These are phyloP conservation scores for Galbula dea DNA, from an alignment of 2,113 vertebrate species.

Conservation along the genomic window DNA sequence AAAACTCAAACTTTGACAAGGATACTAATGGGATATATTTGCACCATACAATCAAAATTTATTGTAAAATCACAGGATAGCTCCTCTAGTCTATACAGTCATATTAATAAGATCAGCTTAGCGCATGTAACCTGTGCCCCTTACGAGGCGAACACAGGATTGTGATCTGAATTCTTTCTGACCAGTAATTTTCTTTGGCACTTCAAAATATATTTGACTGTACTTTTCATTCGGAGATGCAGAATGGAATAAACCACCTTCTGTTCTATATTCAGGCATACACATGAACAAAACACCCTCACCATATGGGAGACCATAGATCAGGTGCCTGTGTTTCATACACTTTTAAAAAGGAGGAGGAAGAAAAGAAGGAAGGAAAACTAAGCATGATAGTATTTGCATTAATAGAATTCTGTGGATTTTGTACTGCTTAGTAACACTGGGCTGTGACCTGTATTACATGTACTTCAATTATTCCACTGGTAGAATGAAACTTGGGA, in stretches of 20 bases:
- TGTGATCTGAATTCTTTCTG: not conserved
- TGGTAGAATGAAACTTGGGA: not conserved
- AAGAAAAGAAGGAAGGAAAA: not conserved
- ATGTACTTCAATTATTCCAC: not conserved
- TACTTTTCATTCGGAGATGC: not conserved
- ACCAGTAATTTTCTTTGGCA: not conserved
- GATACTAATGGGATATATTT: not conserved
- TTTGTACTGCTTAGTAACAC: not conserved
- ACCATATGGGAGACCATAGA: not conserved
- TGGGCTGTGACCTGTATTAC: not conserved
- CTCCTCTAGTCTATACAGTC: not conserved
- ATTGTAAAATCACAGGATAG: not conserved
- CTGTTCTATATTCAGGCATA: not conserved
- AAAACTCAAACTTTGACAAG: not conserved
- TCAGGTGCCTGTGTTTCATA: not conserved
- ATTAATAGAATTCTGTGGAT: not conserved
- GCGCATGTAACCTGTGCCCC: accelerated
- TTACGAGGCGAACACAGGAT: not conserved
- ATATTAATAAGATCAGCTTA: not conserved
- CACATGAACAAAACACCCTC: not conserved
- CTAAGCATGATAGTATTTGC: not conserved
- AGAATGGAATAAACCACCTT: not conserved
- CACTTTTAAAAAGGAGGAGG: not conserved
- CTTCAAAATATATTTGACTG: not conserved
- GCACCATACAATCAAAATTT: not conserved